These are phyloP conservation scores for Eulithis prunata DNA, from an alignment of 2,888 invertebrate genomes.

Conservation along the genomic window DNA sequence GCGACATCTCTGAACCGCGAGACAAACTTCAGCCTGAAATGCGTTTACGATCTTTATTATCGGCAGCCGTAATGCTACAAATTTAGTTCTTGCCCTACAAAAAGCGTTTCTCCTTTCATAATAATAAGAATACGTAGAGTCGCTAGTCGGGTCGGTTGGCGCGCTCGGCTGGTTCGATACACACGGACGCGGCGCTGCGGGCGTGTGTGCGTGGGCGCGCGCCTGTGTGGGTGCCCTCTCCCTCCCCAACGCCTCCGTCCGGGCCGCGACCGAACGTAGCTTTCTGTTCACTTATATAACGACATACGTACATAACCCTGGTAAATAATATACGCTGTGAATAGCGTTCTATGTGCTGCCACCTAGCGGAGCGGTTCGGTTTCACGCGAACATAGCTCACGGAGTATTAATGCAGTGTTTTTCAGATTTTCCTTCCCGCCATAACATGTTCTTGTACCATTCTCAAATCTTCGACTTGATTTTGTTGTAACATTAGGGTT, in stretches of 20 bases:
- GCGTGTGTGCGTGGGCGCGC: slow-evolving; percentile 54
- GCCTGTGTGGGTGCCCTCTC: slow-evolving; percentile 49
- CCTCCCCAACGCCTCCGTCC: slow-evolving; percentile 44
- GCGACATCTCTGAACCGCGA: slow-evolving; percentile 80
- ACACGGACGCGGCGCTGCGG: slow-evolving; percentile 62
- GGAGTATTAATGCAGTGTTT: slow-evolving; percentile 60
- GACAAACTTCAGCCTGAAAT: slow-evolving; percentile 82
- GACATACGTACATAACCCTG: slow-evolving; percentile 72
- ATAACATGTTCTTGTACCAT: slow-evolving; percentile 59
- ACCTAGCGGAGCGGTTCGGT: slow-evolving; percentile 76
- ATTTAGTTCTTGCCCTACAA: slow-evolving; percentile 85
- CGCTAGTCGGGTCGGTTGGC: slow-evolving; percentile 68
- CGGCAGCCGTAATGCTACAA: slow-evolving; percentile 80
- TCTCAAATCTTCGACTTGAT: slow-evolving; percentile 43
- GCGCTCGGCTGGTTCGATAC: slow-evolving; percentile 78
- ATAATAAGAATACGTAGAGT: slow-evolving; percentile 86
- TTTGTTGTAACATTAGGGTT: slow-evolving; percentile 37
- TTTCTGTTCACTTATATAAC: slow-evolving; percentile 84
- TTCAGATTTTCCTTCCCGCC: slow-evolving; percentile 67
- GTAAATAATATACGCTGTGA: slow-evolving; percentile 82
- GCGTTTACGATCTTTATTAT: slow-evolving; percentile 82
- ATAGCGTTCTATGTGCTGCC: slow-evolving; percentile 81
- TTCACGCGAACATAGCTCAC: slow-evolving; percentile 58
- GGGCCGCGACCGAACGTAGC: slow-evolving; percentile 67
- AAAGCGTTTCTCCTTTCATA: slow-evolving; percentile 85